Evolutionary conservation across 2,888 invertebrate species (phyloP).

Genomic region (Embidobia sp.): DNA sequence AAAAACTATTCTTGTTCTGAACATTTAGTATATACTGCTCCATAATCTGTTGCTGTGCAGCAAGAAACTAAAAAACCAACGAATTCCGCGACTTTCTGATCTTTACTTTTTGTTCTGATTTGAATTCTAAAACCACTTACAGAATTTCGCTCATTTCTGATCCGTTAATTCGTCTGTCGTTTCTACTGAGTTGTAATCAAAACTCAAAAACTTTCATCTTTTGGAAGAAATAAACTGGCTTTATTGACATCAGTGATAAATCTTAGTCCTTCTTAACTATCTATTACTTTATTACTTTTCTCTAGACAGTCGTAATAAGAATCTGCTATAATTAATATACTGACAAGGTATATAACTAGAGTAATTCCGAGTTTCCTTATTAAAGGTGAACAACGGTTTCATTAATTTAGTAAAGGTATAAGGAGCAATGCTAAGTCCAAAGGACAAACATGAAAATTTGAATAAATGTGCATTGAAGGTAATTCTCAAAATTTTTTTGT

Average conservation of each 20-base stretch:
- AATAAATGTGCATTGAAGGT: conserved; percentile 47
- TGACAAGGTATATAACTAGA: conserved; percentile 59
- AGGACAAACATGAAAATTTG: conserved; percentile 63
- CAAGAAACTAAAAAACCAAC: conserved; percentile 52
- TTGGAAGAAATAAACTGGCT: conserved; percentile 7
- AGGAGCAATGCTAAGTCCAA: conserved; percentile 23
- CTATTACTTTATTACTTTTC: background rate
- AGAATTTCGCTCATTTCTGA: conserved; percentile 45
- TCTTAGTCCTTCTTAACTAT: conserved; percentile 16
- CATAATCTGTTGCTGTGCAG: conserved; percentile 51
- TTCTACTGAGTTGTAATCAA: conserved; percentile 36
- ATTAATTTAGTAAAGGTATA: conserved; percentile 27
- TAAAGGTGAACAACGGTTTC: conserved; percentile 19
- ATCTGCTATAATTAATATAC: conserved; percentile 51
- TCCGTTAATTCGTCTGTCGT: conserved; percentile 41
- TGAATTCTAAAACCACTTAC: conserved; percentile 3
- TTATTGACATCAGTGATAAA: conserved; percentile 46
- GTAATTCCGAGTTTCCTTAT: conserved; percentile 33
- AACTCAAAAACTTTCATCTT: conserved; percentile 28
- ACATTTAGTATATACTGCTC: conserved; percentile 37
- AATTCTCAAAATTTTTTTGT: conserved; percentile 61
- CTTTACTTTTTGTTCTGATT: conserved; percentile 1
- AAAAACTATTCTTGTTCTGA: conserved; percentile 25
- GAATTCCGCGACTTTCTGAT: conserved; percentile 42
- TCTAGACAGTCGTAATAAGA: conserved; percentile 1